Evolutionary conservation across 1,140 invertebrate species (phyloP).

Genomic region (Drepana arcuata): DNA sequence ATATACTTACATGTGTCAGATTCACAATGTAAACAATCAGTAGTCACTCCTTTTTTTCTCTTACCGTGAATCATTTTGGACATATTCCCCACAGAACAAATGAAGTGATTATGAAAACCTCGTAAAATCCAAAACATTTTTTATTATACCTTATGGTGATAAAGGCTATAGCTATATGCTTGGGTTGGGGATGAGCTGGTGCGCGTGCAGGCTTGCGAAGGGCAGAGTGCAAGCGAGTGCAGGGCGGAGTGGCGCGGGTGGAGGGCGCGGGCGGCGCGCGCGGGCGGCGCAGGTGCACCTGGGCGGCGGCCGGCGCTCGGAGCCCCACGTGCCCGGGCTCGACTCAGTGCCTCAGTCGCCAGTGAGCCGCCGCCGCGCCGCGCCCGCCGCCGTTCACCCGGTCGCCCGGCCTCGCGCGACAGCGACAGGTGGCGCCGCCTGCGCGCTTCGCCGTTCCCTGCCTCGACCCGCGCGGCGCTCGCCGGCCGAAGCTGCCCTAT

Average conservation of each 20-base stretch:
- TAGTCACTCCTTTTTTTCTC: too few species aligned
- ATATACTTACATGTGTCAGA: too few species aligned
- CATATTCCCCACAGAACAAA: too few species aligned
- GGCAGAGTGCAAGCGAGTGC: conserved; percentile 23
- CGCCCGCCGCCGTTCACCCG: conserved; percentile 31
- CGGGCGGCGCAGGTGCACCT: conserved; percentile 43
- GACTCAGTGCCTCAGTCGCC: conserved; percentile 37
- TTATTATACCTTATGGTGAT: too few species aligned
- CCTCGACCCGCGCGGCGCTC: conserved; percentile 15
- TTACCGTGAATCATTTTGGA: too few species aligned
- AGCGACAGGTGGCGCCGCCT: conserved; percentile 50
- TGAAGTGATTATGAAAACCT: too few species aligned
- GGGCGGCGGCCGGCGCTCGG: conserved; percentile 49
- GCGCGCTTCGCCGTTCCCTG: not conserved
- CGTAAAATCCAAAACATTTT: too few species aligned
- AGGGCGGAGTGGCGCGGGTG: conserved; percentile 10
- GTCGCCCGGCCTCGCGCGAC: conserved; percentile 15
- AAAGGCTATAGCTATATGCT: too few species aligned
- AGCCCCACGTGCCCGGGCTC: conserved; percentile 51
- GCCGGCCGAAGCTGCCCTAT: too few species aligned
- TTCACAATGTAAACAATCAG: too few species aligned
- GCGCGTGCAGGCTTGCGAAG: conserved; percentile 22
- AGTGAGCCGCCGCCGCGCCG: conserved; percentile 29
- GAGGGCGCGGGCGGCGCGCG: conserved; percentile 20
- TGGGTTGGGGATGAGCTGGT: too few species aligned